These are phyloP conservation scores for Diadema setosum DNA, from an alignment of 35 echinoderm and acorn worm genomes.

Conservation along the genomic window DNA sequence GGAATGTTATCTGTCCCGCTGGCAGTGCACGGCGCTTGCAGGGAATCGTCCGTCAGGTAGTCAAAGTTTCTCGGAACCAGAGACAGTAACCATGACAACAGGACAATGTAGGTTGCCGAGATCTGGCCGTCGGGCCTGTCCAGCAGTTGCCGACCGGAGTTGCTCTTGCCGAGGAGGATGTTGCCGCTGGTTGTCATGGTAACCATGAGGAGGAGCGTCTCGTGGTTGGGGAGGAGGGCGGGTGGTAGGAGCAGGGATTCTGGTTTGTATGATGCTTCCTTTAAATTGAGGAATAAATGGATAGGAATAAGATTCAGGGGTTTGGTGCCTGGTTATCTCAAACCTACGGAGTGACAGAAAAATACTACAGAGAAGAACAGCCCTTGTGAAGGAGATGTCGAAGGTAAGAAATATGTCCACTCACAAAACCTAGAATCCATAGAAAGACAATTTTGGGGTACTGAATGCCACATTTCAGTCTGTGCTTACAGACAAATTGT, in stretches of 20 bases:
- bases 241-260: constrained; percentile 54
- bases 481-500: no score
- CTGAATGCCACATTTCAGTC: no score
- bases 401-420: no score
- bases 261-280: constrained; percentile 87
- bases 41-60: constrained; percentile 25
- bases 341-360: no score
- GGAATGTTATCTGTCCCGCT: constrained; percentile 10
- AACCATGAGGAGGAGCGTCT: constrained; percentile 62
- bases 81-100: constrained; percentile 82
- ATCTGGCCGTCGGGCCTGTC: background rate
- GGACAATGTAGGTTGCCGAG: constrained; percentile 62
- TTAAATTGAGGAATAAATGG: background rate
- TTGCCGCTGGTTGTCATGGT: constrained; percentile 57
- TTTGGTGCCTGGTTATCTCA: no score
- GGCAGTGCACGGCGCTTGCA: background rate
- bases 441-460: no score
- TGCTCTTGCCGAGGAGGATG: constrained; percentile 25
- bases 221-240: constrained; percentile 21
- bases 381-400: no score
- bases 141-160: background rate
- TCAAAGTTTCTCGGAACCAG: constrained; percentile 67
- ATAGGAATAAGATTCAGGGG: background rate
- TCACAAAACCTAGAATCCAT: no score
- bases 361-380: no score